Conservation (phyloP, 2,797 vertebrate genomes). For the Silurus lanzhouensis region DNA sequence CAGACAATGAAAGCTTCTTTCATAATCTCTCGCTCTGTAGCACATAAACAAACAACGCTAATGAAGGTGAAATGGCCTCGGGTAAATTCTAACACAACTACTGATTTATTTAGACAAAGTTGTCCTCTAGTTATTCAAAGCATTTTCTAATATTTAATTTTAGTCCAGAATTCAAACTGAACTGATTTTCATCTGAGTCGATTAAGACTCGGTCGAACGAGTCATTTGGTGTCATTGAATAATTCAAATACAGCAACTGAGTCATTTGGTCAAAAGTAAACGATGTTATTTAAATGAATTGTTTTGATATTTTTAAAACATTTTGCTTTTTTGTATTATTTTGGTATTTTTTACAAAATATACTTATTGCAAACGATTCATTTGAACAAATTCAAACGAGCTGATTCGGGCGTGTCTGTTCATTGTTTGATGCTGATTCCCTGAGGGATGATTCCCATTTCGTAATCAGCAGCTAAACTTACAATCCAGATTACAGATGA, state of each 20-base stretch:
- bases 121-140: background rate
- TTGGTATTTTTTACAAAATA: too few relatives aligned
- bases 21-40: conserved; percentile 7
- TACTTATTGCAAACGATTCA: background rate
- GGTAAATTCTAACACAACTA: background rate
- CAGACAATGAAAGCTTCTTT: conserved; percentile 44
- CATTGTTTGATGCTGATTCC: background rate
- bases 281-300: background rate
- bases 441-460: background rate
- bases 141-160: background rate
- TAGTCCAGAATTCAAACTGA: background rate
- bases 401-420: background rate
- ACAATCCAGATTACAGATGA: background rate
- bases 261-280: background rate
- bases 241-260: conserved; percentile 2
- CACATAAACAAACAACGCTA: conserved; percentile 16
- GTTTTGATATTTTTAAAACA: background rate
- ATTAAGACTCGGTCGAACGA: background rate
- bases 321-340: background rate
- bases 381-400: background rate
- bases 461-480: background rate
- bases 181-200: background rate
- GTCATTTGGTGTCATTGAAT: background rate
- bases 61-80: background rate
- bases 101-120: background rate